Base-by-base conservation (phyloP, 1,140 invertebrate genomes). In the Drosophila ironensis region DNA sequence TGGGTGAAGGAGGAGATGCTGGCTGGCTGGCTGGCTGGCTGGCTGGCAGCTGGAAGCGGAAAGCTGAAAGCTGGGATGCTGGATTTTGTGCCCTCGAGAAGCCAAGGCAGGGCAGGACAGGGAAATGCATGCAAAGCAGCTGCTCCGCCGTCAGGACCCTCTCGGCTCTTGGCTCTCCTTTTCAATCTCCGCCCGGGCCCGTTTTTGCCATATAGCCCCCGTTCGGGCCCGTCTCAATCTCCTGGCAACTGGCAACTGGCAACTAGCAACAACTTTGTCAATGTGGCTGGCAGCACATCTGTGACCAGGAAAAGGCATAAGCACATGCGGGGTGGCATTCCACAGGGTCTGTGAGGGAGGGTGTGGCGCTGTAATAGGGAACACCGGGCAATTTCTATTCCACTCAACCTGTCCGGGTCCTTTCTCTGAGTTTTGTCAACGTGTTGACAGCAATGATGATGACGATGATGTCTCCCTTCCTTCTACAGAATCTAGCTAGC, bases 381-480 rank as follows among this genome's bases (percentile, higher is more conserved):
- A n/a, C n/a, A n/a, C 30, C 14, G n/a, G 16, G 16, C 8, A 35
- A 33, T 63, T 38, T 28, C 40, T 46, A 11, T 42, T 54, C 41
- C 63, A 53, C 50, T 48, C 42, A 42, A 69, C 66, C 66, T 68
- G 50, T 41, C 61, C 20, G 28, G 2, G 28, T 11, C 19, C 17
- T 46, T 30, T 30, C 19, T 22, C 42, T 28, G 38, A 59, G 38
- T 47, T 70, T 60, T 60, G 72, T 69, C 78, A 84, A 69, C 72
- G 77, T 72, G 78, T 64, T 82, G 77, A 84, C 78, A 84, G 77
- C 73, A 60, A 57, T 73, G 77, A 82, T 77, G 60, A 57, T 45
- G 44, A 46, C 33, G 47, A 68, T 71, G 54, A 51, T 42, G 51
- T 60, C 24, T 38, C 19, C 16, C 47, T 9, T 12, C 11, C 30